These are phyloP conservation scores for Cremastobaeus sp. DNA, from an alignment of 2,888 invertebrate species.

Conservation along the genomic window DNA sequence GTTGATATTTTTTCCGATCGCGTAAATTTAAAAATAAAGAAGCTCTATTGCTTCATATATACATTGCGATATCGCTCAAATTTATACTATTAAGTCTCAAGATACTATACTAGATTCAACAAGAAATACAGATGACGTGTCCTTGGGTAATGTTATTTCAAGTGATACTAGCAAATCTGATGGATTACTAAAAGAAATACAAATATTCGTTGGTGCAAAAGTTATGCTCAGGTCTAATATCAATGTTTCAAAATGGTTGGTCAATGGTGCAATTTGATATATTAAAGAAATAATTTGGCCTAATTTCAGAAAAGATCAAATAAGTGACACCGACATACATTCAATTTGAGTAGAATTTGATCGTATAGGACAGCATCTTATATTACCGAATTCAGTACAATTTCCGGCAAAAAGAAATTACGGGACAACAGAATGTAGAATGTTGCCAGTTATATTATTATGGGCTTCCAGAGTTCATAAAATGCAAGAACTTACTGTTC, in stretches of 20 bases:
- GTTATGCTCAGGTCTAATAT: constrained; percentile 4
- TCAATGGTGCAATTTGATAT: background rate
- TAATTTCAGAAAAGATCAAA: background rate
- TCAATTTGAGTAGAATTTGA: background rate
- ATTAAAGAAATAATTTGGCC: constrained; percentile 6
- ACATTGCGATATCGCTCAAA: too few relatives aligned
- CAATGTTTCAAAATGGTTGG: background rate
- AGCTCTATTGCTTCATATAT: too few relatives aligned
- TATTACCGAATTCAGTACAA: background rate
- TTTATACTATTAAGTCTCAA: background rate
- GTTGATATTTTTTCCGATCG: too few relatives aligned
- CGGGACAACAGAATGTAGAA: constrained; percentile 4
- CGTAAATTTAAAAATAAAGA: too few relatives aligned
- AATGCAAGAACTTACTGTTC: background rate
- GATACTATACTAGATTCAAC: constrained; percentile 1
- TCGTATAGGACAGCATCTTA: background rate
- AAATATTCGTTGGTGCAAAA: background rate
- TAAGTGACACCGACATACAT: constrained; percentile 1
- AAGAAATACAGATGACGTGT: background rate
- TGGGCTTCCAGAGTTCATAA: constrained; percentile 7
- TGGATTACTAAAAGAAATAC: background rate
- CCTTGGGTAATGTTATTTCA: background rate
- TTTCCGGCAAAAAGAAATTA: constrained; percentile 6
- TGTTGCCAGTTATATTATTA: background rate
- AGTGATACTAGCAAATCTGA: constrained; percentile 8